Base-by-base conservation (phyloP, 2,113 vertebrate species). In the Sitta europaea region DNA sequence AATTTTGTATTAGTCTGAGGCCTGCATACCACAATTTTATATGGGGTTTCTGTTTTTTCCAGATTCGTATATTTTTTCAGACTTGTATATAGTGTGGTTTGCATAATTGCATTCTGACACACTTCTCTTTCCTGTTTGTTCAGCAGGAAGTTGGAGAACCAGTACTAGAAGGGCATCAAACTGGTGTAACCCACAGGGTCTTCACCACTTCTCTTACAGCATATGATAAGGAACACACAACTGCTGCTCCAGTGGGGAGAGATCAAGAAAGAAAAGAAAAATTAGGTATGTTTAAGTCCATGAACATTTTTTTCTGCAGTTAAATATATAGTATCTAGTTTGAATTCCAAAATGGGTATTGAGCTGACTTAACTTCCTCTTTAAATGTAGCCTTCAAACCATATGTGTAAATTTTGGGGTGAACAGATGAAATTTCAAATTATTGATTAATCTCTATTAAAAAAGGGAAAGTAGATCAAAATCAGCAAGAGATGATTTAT, bases 51-150 rank as follows among this genome's bases (percentile, higher is more conserved):
- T 74, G 31, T 22, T n/a, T 25, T 31, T 48, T 28, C 20, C 54
- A 65, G 33, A 72, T 53, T 90, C 13, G 45, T 7, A 2, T 59
- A 61, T 35, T 13, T 21, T 55, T 53, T 78, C 40, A 35, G 11
- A 68, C 33, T 58, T 35, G 53, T 16, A 19, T 65, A 38, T 21
- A 55, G 84, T 89, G 95, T 92, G 97, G 97, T 97, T 82, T 92
- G 42, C 92, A 94, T 83, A 93, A 95, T 59, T 89, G 75, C 84
- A 43, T 97, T 97, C 92, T 97, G 94, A 97, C 97, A 97, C 84
- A 23, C 47, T 92, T 96, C 95, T 86, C 24, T 97, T 99, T 99
- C 99, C 99, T 99, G 99, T 99, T 99, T 99, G 97, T 98, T 98
- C 93, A 92, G 96, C 98, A 99, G 99, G 99, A 99, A 99, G 98